phyloP scores from a whole-genome alignment of 2,797 vertebrate genomes.

The Antrozous pallidus region DNA sequence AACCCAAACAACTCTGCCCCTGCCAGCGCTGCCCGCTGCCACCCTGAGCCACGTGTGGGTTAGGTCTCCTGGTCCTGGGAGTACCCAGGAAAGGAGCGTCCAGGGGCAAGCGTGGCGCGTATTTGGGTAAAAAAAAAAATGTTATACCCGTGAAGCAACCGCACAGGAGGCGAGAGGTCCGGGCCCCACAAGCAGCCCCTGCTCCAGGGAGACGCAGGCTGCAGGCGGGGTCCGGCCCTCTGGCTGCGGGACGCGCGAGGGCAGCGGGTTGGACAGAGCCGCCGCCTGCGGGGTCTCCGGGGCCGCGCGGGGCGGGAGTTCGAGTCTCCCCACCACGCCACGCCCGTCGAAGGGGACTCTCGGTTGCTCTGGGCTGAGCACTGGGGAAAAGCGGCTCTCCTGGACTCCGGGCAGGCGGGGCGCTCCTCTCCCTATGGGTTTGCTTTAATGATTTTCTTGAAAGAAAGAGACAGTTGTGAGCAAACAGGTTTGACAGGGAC shows the following conservation, averaged over 20 bases:
- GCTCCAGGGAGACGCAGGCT: not conserved
- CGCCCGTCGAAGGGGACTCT: not conserved
- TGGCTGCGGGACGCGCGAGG: not conserved
- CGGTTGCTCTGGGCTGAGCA: not conserved
- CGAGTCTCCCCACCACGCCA: not conserved
- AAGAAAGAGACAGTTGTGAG: conserved; percentile 85
- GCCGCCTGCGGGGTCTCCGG: not conserved
- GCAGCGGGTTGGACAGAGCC: not conserved
- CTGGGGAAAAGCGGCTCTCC: conserved; percentile 35
- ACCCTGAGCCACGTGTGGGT: not conserved
- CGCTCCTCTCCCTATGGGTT: conserved; percentile 75
- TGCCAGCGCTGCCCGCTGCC: not conserved
- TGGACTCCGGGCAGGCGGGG: conserved; percentile 57
- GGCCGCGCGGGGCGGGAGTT: not conserved
- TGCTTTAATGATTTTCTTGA: conserved; percentile 84
- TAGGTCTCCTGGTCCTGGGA: not conserved
- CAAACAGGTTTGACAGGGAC: conserved; percentile 90
- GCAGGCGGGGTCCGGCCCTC: not conserved
- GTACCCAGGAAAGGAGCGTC: not conserved
- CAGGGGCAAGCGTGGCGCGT: not conserved
- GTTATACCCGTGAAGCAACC: not conserved
- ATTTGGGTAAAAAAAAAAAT: not conserved
- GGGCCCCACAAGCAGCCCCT: too few relatives aligned
- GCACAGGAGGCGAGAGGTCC: too few relatives aligned
- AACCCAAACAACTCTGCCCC: not conserved